Conservation (phyloP, 2,113 vertebrate genomes). For the Oostethus manadensis region DNA sequence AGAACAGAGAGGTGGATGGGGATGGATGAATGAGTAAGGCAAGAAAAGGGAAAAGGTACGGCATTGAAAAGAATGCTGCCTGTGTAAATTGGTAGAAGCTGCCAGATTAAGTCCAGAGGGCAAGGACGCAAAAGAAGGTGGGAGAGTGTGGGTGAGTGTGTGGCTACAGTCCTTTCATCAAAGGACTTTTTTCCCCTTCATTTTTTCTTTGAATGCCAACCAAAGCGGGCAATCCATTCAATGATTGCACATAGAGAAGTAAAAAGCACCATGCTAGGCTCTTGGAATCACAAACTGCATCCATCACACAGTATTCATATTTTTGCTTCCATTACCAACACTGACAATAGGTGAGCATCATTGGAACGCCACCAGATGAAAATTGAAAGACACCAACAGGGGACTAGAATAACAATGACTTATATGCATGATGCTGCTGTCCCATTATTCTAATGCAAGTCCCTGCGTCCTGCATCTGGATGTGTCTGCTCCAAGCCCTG, state of each 20-base stretch:
- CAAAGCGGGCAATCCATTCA: slow-evolving; percentile 62
- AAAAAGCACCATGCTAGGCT: slow-evolving; percentile 7
- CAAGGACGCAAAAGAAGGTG: slow-evolving; percentile 48
- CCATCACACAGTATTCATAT: slow-evolving; percentile 12
- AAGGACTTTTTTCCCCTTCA: slow-evolving; percentile 46
- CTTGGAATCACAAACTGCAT: slow-evolving; percentile 1
- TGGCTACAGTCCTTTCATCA: slow-evolving; percentile 63
- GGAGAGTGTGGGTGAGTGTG: slow-evolving; percentile 48
- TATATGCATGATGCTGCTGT: slow-evolving; percentile 25
- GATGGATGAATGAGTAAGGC: slow-evolving; percentile 28
- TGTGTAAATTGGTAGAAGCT: slow-evolving; percentile 66
- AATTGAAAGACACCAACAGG: not conserved
- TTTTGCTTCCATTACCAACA: slow-evolving; percentile 24
- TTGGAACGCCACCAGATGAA: not conserved
- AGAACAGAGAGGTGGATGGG: slow-evolving; percentile 41
- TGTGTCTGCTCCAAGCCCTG: slow-evolving; percentile 47
- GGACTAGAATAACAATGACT: slow-evolving; percentile 47
- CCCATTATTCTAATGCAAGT: slow-evolving; percentile 42
- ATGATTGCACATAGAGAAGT: slow-evolving; percentile 36
- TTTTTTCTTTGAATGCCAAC: slow-evolving; percentile 49
- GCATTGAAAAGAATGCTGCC: slow-evolving; percentile 38
- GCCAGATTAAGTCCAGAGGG: slow-evolving; percentile 70
- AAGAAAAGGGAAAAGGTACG: slow-evolving; percentile 15
- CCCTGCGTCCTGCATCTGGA: slow-evolving; percentile 27
- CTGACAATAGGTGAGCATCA: not conserved